Evolutionary conservation across 2,113 vertebrate genomes (phyloP).

Genomic region (Trochalopteron elliotii): DNA sequence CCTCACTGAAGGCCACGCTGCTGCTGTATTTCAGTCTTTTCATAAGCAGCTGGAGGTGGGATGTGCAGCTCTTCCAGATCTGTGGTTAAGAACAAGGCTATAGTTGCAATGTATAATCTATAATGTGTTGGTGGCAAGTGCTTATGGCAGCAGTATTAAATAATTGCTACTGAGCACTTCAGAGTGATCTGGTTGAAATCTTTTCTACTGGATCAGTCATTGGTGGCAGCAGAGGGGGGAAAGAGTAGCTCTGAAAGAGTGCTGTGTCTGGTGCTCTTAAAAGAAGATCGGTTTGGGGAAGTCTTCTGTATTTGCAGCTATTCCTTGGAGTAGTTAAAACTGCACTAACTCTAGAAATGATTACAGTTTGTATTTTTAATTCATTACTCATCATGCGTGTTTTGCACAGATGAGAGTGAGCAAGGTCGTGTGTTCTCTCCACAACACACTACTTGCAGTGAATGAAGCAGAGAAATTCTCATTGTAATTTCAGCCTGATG

Average conservation of each 20-base stretch:
- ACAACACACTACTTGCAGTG: not conserved
- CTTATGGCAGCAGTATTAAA: not conserved
- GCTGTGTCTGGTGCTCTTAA: not conserved
- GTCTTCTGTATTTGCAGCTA: not conserved
- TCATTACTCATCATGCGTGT: not conserved
- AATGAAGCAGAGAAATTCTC: not conserved
- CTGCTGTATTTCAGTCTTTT: not conserved
- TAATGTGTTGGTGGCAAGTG: not conserved
- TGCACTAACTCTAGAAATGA: not conserved
- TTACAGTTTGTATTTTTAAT: not conserved
- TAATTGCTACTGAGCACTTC: not conserved
- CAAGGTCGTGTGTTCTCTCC: accelerated
- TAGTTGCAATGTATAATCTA: not conserved
- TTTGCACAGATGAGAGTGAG: not conserved
- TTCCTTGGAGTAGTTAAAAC: not conserved
- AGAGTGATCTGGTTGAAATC: not conserved
- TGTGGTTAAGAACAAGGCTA: not conserved
- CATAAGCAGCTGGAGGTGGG: not conserved
- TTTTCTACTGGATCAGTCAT: not conserved
- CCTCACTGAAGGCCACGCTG: not conserved
- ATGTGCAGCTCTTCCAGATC: not conserved
- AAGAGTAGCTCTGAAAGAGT: not conserved
- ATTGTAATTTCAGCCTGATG: not conserved
- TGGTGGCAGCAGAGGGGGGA: not conserved
- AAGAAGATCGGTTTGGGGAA: not conserved